These are phyloP conservation scores for Syndactyla subalaris DNA, from an alignment of 2,797 vertebrate species.

Conservation along the genomic window DNA sequence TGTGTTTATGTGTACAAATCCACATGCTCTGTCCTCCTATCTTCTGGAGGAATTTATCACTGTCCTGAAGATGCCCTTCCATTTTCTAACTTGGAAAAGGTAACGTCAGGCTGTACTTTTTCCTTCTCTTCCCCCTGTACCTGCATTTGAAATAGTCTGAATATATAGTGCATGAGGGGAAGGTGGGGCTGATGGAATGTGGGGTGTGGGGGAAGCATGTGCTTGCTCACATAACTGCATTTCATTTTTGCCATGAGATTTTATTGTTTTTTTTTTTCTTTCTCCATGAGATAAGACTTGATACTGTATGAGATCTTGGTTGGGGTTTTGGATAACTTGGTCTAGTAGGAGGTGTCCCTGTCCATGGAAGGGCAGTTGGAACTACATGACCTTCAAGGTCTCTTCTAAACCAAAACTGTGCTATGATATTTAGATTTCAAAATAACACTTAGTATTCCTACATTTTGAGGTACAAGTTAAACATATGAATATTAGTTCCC, in stretches of 20 bases:
- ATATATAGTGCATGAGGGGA: rapidly evolving
- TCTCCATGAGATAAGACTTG: neutral
- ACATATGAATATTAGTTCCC: neutral
- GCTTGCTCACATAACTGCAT: neutral
- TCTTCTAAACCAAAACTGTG: neutral
- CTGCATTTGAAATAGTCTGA: neutral
- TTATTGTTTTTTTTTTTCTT: neutral
- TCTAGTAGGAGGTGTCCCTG: neutral
- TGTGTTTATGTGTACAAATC: neutral
- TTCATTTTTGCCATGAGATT: neutral
- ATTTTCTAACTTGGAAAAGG: neutral
- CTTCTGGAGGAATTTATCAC: neutral
- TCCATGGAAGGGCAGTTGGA: neutral
- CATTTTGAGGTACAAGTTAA: neutral
- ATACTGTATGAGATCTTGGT: neutral
- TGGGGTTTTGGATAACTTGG: neutral
- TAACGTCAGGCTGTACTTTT: neutral
- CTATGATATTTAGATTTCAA: neutral
- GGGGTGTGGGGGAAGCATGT: rapidly evolving
- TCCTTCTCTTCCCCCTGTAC: neutral
- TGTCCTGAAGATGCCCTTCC: neutral
- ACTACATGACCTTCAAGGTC: neutral
- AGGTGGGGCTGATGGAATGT: neutral
- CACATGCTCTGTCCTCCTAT: neutral
- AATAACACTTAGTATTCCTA: neutral